Evolutionary conservation across 1,140 invertebrate species (phyloP), one percentile per base, ranked within the genome.

Genomic region (Eriosoma lanigerum): DNA sequence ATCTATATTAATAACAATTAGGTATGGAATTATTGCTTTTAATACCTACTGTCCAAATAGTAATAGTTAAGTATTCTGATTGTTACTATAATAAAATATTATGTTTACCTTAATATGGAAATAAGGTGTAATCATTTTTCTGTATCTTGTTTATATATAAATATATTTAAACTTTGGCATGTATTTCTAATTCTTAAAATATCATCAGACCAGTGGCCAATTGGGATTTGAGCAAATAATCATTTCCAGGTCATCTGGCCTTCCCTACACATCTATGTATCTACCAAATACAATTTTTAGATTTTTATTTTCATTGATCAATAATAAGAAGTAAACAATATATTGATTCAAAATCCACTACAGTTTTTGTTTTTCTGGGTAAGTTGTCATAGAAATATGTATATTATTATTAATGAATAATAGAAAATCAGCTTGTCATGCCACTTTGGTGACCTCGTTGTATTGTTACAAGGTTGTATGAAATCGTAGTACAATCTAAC

Each of bases 151-250:
- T 70, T 24, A 50, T 70, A 3, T 70, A 32, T 52, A 72, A 21
- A 19, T 75, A 60, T 78, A 60, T 78, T 62, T 62, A 78, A 60
- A 62, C 10, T 48, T 78, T 78, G 75, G 75, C 75, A 78, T 60
- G 56, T 78, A 78, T 78, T 62, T 60, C 75, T 62, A 58, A 62
- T 8, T 78, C 75, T 78, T 78, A 78, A 78, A 78, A 78, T 78
- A 78, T 24, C 32, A 78, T 19, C 24, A 78, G 52, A 46, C 75
- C 46, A 3, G 75, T 78, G 32, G 75, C 75, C 75, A 78, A 78
- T 78, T 78, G 29, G 32, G 50, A 60, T 78, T 78, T 78, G 75
- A 56, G 38, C 68, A 78, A 60, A 60, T 78, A 60, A 62, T 78
- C 56, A 78, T 60, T 78, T 78, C 75, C 75, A 78, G 75, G 75